These are phyloP conservation scores for Drosophila pseudotakahashii DNA, from an alignment of 2,888 invertebrate species.

Conservation along the genomic window DNA sequence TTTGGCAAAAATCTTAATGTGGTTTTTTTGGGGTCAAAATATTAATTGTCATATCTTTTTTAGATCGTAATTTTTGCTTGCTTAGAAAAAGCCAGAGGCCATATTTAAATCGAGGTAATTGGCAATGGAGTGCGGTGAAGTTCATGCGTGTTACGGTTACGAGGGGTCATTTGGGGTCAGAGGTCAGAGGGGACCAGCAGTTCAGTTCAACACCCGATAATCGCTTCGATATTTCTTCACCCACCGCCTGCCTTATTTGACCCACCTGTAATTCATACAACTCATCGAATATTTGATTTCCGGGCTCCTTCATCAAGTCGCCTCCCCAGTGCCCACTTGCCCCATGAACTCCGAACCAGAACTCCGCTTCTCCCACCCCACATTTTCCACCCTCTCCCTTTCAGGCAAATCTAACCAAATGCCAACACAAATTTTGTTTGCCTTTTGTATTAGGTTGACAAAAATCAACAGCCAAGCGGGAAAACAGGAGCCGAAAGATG, in stretches of 20 bases:
- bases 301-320: constrained; percentile 30
- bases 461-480: constrained; percentile 67
- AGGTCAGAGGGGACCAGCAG: not conserved
- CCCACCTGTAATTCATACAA: constrained; percentile 36
- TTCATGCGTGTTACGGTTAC: not conserved
- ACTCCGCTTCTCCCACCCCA: not conserved
- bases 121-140: not conserved
- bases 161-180: not conserved
- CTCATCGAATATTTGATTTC: constrained; percentile 46
- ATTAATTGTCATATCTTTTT: too few relatives aligned
- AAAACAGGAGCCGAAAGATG: constrained; percentile 21
- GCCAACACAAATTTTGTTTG: constrained; percentile 77
- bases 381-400: not conserved
- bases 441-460: constrained; percentile 76
- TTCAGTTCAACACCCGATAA: constrained; percentile 16
- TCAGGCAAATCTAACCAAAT: constrained; percentile 69
- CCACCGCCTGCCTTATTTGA: not conserved
- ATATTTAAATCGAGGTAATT: too few relatives aligned
- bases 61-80: too few relatives aligned
- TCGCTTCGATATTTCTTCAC: constrained; percentile 17
- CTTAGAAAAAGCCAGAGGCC: too few relatives aligned
- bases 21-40: too few relatives aligned
- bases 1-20: too few relatives aligned
- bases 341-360: constrained; percentile 4
- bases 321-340: constrained; percentile 38